These are phyloP conservation scores for Bombus confusus DNA, from an alignment of 1,140 invertebrate genomes.

Conservation along the genomic window DNA sequence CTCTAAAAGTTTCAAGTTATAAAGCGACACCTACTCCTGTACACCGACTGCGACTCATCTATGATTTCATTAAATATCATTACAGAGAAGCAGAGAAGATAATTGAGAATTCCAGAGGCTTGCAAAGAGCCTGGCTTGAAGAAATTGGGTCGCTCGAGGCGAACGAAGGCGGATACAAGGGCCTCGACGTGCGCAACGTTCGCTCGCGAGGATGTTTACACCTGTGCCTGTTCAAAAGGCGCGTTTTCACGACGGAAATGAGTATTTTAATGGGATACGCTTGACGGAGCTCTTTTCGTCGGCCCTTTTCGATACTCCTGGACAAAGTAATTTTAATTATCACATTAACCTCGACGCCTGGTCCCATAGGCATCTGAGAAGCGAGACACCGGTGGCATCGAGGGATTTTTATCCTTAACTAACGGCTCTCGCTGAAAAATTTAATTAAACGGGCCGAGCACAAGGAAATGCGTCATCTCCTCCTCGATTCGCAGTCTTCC, in stretches of 20 bases:
- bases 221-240: constrained; percentile 5
- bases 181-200: too few species aligned
- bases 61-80: constrained; percentile 20
- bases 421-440: constrained; percentile 64
- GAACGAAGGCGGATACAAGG: background rate
- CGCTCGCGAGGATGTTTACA: constrained; percentile 38
- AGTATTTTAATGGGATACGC: constrained; percentile 60
- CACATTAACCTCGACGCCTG: constrained; percentile 50
- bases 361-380: background rate
- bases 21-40: background rate
- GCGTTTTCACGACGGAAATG: constrained; percentile 27
- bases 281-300: constrained; percentile 6
- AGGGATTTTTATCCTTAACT: constrained; percentile 64
- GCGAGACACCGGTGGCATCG: constrained; percentile 30
- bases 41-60: background rate
- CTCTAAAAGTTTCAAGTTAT: too few species aligned
- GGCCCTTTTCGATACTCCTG: constrained; percentile 4
- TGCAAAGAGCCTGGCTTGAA: background rate
- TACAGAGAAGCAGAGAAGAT: background rate
- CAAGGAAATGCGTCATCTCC: constrained; percentile 50
- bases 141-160: constrained; percentile 34
- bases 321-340: constrained; percentile 70
- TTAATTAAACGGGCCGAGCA: constrained; percentile 65
- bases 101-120: background rate
- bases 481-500: constrained; percentile 7